Base-by-base conservation (phyloP, 2,888 invertebrate species). In the Geophilus truncorum region DNA sequence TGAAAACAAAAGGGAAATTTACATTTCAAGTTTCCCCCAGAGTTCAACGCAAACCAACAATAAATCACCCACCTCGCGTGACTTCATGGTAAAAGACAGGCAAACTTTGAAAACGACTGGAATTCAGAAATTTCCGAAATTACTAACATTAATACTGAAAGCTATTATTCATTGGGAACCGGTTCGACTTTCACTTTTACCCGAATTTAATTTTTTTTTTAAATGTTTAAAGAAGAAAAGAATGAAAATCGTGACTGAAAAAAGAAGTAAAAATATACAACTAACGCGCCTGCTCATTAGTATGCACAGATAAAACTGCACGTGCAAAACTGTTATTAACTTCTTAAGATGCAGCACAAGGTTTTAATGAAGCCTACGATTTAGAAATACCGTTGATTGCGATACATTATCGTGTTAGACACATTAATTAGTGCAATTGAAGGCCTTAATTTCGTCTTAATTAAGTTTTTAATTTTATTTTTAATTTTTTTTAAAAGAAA, bases 181-280 rank as follows among this genome's bases (percentile, higher is more conserved):
- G 25, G 70, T 70, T 70, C 70, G n/a, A 28, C 70, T 70, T 70
- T 70, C 70, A 70, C 70, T 70, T 70, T 70, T 25, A n/a, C 70
- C 25, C 15, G 70, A 25, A 70, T 28, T 12, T 25, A 25, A 25
- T 9, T n/a, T n/a, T n/a, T n/a, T n/a, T n/a, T 25, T 18, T 12
- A 70, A 70, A 70, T 15, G 12, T 9, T 25, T 12, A 12, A 28
- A 70, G 28, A 70, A 28, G 70, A 70, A 70, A 70, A 28, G 28
- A 70, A 70, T 28, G 12, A 25, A 9, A 15, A 70, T 70, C 70
- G 70, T 70, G 70, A 70, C 70, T 23, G 28, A n/a, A 70, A 70
- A 70, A 62, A 70, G n/a, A 70, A 45, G 18, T 15, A 45, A 45
- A 45, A 3, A n/a, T 45, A n/a, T 45, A 28, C 57, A 25, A 70